These are phyloP conservation scores for Ictalurus punctatus DNA, from an alignment of 2,113 vertebrate species.

Conservation along the genomic window DNA sequence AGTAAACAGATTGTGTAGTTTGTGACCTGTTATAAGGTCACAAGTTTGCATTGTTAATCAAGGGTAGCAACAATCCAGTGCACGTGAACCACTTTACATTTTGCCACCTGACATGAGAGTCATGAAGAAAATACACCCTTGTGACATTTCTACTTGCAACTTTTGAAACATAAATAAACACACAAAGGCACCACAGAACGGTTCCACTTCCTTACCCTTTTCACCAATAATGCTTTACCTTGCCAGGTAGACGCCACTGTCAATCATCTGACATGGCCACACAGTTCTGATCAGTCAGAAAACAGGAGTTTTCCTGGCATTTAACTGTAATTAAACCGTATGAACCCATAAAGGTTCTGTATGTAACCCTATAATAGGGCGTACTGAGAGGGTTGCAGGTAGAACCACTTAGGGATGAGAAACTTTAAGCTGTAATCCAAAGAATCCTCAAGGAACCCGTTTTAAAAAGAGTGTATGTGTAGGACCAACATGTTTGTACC, in stretches of 20 bases:
- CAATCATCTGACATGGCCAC: background rate
- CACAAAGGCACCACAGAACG: background rate
- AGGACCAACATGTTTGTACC: background rate
- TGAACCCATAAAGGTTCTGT: background rate
- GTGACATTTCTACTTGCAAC: background rate
- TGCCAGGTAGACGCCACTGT: conserved; percentile 19
- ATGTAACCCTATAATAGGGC: background rate
- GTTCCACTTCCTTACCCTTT: background rate
- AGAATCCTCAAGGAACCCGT: background rate
- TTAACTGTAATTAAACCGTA: conserved; percentile 19
- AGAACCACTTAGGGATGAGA: background rate
- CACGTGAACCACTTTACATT: background rate
- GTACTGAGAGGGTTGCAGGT: conserved; percentile 9
- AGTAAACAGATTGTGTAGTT: background rate
- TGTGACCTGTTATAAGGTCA: background rate
- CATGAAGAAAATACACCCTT: background rate
- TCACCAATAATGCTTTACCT: conserved; percentile 9
- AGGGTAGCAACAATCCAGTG: too few species aligned
- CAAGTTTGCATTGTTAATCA: background rate
- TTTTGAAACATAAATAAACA: background rate
- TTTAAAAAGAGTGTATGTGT: background rate
- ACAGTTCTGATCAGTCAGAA: background rate
- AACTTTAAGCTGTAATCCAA: background rate
- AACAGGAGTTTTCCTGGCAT: background rate
- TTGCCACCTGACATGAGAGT: background rate